Evolutionary conservation across 2,888 invertebrate species (phyloP).

Genomic region (Salpingus planirostris): DNA sequence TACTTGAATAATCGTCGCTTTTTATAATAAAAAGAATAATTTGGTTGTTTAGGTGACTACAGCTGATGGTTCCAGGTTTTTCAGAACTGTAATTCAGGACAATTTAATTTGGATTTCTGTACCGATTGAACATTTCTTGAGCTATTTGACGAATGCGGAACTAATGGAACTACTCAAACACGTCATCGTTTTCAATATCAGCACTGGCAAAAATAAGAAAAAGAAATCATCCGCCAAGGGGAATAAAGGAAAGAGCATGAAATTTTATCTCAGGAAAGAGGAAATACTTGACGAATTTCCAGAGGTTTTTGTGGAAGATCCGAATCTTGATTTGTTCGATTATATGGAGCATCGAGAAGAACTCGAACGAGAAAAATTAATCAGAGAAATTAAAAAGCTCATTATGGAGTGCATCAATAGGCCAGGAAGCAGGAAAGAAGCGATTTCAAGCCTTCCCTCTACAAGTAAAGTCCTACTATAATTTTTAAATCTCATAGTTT

Average conservation of each 20-base stretch:
- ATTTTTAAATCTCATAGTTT: no score
- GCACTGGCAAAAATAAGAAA: constrained; percentile 10
- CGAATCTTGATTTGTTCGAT: no score
- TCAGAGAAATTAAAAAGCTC: background rate
- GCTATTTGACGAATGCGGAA: constrained; percentile 8
- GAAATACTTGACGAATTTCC: constrained; percentile 13
- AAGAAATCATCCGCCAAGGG: no score
- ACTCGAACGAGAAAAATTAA: background rate
- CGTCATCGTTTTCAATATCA: constrained; percentile 7
- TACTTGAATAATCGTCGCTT: no score
- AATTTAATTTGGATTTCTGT: constrained; percentile 14
- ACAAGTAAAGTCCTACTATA: no score
- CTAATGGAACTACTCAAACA: constrained; percentile 7
- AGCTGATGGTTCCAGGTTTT: constrained; percentile 5
- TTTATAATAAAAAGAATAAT: no score
- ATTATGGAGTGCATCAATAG: background rate
- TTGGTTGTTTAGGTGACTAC: constrained; percentile 14
- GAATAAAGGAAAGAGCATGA: no score
- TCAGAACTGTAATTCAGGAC: constrained; percentile 9
- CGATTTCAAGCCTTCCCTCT: constrained; percentile 1
- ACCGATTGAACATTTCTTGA: constrained; percentile 13
- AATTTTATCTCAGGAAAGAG: constrained; percentile 10
- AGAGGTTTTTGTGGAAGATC: constrained; percentile 11
- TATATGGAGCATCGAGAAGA: no score
- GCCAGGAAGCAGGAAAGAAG: background rate